phyloP scores from a whole-genome alignment of 1,140 invertebrate species.

The Melitaea cinxia region DNA sequence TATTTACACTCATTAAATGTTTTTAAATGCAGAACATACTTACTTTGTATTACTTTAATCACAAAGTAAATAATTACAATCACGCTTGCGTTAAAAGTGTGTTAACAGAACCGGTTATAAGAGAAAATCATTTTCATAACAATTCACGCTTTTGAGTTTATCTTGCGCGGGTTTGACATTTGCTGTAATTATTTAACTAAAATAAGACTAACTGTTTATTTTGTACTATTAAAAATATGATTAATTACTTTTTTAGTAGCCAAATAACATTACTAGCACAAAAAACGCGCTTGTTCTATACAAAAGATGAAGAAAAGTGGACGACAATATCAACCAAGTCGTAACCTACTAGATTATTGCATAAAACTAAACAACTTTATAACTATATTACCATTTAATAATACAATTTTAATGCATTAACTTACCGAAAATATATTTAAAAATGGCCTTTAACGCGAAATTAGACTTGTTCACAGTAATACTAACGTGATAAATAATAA shows the following conservation, averaged over 20 bases:
- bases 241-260: neutral
- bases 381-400: neutral
- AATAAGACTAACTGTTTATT: neutral
- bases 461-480: slow-evolving; percentile 11
- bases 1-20: neutral
- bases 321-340: slow-evolving; percentile 7
- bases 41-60: neutral
- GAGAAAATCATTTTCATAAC: neutral
- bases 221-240: neutral
- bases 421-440: slow-evolving; percentile 1
- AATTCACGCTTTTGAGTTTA: neutral
- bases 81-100: neutral
- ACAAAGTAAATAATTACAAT: slow-evolving; percentile 4
- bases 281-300: slow-evolving; percentile 4
- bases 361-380: slow-evolving; percentile 7
- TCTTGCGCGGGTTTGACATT: neutral
- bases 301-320: slow-evolving; percentile 15
- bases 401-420: neutral
- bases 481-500: slow-evolving; percentile 19
- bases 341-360: slow-evolving; percentile 17
- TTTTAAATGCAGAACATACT: slow-evolving; percentile 1
- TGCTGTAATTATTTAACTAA: neutral
- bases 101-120: slow-evolving; percentile 8
- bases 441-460: slow-evolving; percentile 1
- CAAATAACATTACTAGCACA: neutral